phyloP scores from a whole-genome alignment of 2,797 vertebrate genomes.

The Scomberomorus guttatus region DNA sequence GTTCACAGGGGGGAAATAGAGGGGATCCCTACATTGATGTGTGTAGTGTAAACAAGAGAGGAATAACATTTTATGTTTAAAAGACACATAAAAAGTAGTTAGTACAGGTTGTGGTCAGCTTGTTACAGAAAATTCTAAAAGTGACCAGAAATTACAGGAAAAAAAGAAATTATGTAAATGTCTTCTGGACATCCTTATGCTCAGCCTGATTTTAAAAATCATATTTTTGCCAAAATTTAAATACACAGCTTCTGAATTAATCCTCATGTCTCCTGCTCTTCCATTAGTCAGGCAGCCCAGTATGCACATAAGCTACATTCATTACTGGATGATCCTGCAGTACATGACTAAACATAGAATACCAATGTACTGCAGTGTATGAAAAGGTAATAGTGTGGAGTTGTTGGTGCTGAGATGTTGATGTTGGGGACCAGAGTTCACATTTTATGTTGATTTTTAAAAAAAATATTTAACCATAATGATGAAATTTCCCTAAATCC shows the following conservation, averaged over 20 bases:
- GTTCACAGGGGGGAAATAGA: neutral
- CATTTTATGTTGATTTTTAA: neutral
- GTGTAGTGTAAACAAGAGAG: neutral
- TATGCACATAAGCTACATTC: neutral
- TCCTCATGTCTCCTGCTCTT: too few species aligned
- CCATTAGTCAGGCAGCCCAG: too few species aligned
- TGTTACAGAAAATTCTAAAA: neutral
- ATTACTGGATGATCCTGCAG: neutral
- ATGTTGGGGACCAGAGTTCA: neutral
- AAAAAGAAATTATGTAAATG: neutral
- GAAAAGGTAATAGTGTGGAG: neutral
- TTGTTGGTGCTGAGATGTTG: too few species aligned
- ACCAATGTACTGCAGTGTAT: neutral
- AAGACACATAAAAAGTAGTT: neutral
- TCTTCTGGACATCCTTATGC: neutral
- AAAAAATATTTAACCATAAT: neutral
- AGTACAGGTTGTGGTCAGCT: neutral
- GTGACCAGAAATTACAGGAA: neutral
- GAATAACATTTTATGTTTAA: neutral
- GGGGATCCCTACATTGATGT: neutral
- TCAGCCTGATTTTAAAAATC: neutral
- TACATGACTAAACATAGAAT: neutral
- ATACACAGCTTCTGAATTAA: too few species aligned
- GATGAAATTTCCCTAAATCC: neutral
- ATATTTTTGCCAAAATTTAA: neutral